Evolutionary conservation across 2,888 invertebrate species (phyloP), one percentile per base, ranked within the genome.

Genomic region (Meiosimyza platycephala): DNA sequence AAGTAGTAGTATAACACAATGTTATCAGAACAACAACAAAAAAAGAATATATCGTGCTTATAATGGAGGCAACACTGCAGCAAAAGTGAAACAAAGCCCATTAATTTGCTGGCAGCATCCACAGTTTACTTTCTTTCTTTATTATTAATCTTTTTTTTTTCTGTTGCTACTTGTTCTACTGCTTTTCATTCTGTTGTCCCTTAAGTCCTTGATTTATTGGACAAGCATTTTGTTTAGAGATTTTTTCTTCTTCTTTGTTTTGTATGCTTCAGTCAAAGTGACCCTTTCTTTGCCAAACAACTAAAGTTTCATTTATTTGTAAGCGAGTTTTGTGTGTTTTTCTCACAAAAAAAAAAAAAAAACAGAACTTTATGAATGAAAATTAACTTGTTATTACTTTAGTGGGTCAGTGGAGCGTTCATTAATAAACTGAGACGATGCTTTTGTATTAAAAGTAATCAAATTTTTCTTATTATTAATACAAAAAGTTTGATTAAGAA

Each of bases 291-390:
- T 55, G 55, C 2, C 55, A 18, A 22, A 22, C 55, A n/a, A 22
- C 55, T 55, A 9, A 40, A 40, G 9, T 18, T 55, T 13, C 55
- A 55, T 18, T 55, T 18, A 55, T 6, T 66, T 70, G 72, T 73
- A 71, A 74, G 72, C 72, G 71, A 68, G 74, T 74, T 47, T 71
- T 54, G 65, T 55, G 13, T 65, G 64, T 7, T 1, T 40, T 40
- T 7, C 1, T 40, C 7, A 1, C 7, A 40, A 2, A 2, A 40
- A 40, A 40, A 40, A 40, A 40, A 40, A 40, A 40, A 7, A 40
- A 40, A 52, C n/a, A n/a, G 33, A 51, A 66, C 51, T 52, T 16
- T 16, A 72, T 59, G 67, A 54, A 28, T 60, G 22, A 18, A 71
- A 54, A 65, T 65, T 48, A 52, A 16, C 22, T 52, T 51, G 65